Base-by-base conservation (phyloP, 2,797 vertebrate species). In the Gila robusta region DNA sequence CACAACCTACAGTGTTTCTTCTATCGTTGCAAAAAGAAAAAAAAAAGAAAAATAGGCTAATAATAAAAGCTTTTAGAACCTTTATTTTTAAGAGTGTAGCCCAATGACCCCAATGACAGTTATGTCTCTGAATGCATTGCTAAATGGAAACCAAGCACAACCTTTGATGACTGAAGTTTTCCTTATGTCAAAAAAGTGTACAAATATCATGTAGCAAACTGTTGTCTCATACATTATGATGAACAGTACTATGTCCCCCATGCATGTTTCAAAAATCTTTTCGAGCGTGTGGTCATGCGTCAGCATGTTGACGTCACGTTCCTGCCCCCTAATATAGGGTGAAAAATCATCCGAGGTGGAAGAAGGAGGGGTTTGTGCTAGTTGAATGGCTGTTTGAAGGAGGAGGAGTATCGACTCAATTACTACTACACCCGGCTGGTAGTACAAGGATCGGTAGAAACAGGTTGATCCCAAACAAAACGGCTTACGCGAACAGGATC, bases 361-460 rank as follows among this genome's bases (percentile, higher is more conserved):
- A 14, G 82, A 3, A 59, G 72, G 73, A n/a, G 19, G 66, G 17
- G 32, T 12, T 28, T 69, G 21, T 6, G 2, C 2, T 1, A 12
- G n/a, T 72, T 87, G 81, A 87, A 87, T 87, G 86, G 14, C 44
- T 52, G 4, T 9, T 26, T 21, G 21, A 11, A 44, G 16, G 80
- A 70, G 16, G 80, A 70, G 76, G 64, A 8, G 81, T 6, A 21
- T 47, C 62, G 1, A 28, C 16, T 54, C 11, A 83, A 41, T 79
- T 82, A 87, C 66, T 78, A 87, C 73, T 28, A 79, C 74, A 52
- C 44, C 28, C 67, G 41, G 23, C 17, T 10, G 14, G 3, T 11
- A 23, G 3, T 11, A 23, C 56, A 12, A 4, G 3, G 21, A 23
- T 32, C 47, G 2, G 9, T 26, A 56, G 84, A 81, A 52, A 74